phyloP scores from a whole-genome alignment of 2,113 vertebrate genomes.

The Laterallus jamaicensis region DNA sequence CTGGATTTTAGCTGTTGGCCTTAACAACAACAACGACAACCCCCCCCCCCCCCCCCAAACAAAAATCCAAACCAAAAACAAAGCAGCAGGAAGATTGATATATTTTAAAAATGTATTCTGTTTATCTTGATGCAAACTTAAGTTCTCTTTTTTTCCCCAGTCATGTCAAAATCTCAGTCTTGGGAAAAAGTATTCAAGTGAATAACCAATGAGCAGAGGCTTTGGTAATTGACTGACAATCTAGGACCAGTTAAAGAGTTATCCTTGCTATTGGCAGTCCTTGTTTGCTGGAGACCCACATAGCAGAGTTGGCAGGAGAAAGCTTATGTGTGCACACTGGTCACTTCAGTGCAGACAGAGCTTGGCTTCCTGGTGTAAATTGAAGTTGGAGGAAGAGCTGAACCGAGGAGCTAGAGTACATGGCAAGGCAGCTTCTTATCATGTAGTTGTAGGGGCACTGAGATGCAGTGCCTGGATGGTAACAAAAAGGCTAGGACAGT shows the following conservation, averaged over 20 bases:
- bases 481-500: background rate
- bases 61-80: background rate
- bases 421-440: background rate
- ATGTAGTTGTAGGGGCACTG: fast-evolving
- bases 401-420: background rate
- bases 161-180: background rate
- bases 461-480: background rate
- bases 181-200: background rate
- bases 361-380: background rate
- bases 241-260: background rate
- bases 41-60: too few species aligned
- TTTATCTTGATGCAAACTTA: background rate
- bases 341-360: background rate
- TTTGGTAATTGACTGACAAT: background rate
- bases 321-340: background rate
- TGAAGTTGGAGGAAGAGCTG: background rate
- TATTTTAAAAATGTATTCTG: background rate
- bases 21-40: background rate
- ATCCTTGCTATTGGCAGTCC: background rate
- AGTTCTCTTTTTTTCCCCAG: background rate
- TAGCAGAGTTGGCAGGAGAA: background rate
- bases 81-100: background rate
- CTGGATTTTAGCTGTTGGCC: background rate
- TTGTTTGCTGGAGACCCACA: background rate
- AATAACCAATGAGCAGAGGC: background rate